Evolutionary conservation across 2,888 invertebrate species (phyloP), one percentile per base, ranked within the genome.

Genomic region (Lasioglossum zephyrum): DNA sequence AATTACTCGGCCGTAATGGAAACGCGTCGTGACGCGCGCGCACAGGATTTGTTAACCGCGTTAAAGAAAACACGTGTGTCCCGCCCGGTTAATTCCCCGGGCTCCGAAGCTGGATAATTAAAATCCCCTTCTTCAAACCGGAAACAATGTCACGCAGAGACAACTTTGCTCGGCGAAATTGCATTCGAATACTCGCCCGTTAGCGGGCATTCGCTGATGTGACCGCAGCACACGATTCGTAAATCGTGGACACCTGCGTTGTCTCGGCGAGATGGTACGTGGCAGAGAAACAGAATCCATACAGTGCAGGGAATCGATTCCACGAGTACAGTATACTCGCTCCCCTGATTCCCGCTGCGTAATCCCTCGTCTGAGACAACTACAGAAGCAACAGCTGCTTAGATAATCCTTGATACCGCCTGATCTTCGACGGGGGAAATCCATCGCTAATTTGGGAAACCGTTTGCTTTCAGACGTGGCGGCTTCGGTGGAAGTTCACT

Each of bases 401-500:
- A 53, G 49, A 53, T n/a, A 53, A 53, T 53, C 53, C 53, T 53
- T n/a, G n/a, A 53, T n/a, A n/a, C 22, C 9, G 9, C n/a, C 22
- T 53, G 13, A 60, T 26, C 26, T 4, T 60, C 26, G 60, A 60
- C 60, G 26, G n/a, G 60, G 13, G n/a, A 63, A 31, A 63, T 22
- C 31, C 31, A 63, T 36, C 69, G 41, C n/a, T 57, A 57, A 57
- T n/a, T n/a, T n/a, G n/a, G 4, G 57, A n/a, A 57, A 13, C n/a
- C 22, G 22, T 81, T 93, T 94, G 95, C 91, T 96, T 96, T 47
- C 96, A 98, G 98, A 97, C 94, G 96, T 96, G 93, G 96, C 96
- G 93, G 95, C 96, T 91, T 96, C 97, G 91, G 98, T 98, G 92
- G 98, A 98, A 96, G 98, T 98, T 93, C 98, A 98, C 95, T 98